These are phyloP conservation scores for Aratinga solstitialis DNA, from an alignment of 2,797 vertebrate genomes.

Conservation along the genomic window DNA sequence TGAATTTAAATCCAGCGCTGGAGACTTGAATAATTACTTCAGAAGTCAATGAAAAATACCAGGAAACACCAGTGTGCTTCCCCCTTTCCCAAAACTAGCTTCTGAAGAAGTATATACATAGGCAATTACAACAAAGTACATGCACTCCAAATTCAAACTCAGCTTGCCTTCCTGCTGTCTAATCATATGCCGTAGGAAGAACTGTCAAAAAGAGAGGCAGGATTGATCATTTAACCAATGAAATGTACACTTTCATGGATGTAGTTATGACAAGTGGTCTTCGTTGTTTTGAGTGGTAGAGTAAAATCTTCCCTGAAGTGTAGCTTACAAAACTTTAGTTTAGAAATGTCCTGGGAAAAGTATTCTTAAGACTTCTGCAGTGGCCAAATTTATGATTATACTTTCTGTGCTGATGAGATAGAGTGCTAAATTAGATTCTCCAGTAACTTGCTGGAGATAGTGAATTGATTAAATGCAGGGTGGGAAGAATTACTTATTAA, in stretches of 20 bases:
- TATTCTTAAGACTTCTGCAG: neutral
- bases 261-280: neutral
- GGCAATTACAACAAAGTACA: neutral
- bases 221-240: neutral
- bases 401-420: neutral
- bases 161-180: neutral
- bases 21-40: neutral
- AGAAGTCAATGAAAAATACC: neutral
- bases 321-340: neutral
- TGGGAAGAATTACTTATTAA: neutral
- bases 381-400: neutral
- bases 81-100: accelerated
- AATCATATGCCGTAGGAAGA: neutral
- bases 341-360: neutral
- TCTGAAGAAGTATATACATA: neutral
- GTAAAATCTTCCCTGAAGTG: neutral
- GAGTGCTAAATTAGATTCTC: neutral
- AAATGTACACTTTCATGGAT: neutral
- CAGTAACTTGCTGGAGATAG: neutral
- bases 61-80: neutral
- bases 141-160: neutral
- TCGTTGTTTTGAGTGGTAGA: neutral
- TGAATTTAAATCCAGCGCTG: neutral
- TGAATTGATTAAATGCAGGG: neutral
- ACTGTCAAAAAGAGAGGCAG: neutral